These are phyloP conservation scores for Tribolium freemani DNA, from an alignment of 2,888 invertebrate species.

Conservation along the genomic window DNA sequence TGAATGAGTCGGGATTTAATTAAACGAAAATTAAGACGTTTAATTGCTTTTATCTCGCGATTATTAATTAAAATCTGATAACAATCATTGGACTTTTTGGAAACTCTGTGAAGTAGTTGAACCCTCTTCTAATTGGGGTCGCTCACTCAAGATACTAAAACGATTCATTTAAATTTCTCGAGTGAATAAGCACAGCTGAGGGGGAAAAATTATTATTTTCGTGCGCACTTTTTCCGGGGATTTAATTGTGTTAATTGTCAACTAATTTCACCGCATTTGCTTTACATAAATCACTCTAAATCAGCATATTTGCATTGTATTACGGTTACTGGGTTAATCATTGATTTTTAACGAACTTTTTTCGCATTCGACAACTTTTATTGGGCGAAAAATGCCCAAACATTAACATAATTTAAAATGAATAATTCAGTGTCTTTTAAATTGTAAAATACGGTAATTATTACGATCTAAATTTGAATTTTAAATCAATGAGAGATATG, in stretches of 20 bases:
- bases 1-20: constrained; percentile 15
- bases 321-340: background rate
- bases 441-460: too few species aligned
- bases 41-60: constrained; percentile 33
- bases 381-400: background rate
- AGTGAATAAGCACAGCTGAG: background rate
- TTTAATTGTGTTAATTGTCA: background rate
- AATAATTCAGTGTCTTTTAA: background rate
- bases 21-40: constrained; percentile 14
- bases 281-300: background rate
- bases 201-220: background rate
- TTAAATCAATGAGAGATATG: too few species aligned
- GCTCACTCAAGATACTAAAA: constrained; percentile 16
- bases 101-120: constrained; percentile 4
- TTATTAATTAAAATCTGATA: constrained; percentile 37
- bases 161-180: constrained; percentile 38
- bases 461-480: too few species aligned
- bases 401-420: background rate
- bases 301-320: background rate
- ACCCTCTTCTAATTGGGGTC: constrained; percentile 28
- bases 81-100: constrained; percentile 21
- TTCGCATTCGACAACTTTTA: background rate
- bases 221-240: too few species aligned
- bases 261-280: background rate
- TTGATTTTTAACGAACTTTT: background rate